Evolutionary conservation across 2,113 vertebrate species (phyloP), one percentile per base, ranked within the genome.

Genomic region (Eretmochelys imbricata): DNA sequence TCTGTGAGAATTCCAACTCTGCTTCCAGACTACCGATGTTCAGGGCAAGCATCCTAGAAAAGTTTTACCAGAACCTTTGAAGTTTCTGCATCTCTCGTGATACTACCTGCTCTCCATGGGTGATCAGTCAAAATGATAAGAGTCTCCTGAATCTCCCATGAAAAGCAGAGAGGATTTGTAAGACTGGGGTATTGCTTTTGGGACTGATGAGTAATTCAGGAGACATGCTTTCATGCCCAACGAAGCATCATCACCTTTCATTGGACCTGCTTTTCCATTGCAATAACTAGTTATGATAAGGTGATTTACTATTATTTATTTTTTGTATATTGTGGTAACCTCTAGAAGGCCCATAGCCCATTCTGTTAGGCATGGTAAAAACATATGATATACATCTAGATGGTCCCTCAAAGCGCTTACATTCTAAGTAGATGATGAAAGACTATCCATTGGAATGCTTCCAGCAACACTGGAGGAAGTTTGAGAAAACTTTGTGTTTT

Each of bases 191-290:
- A 0, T 20, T 95, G 87, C 72, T 94, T 92, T 85, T 85, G 87
- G 94, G 91, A 89, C n/a, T 12, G 8, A 46, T 22, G 38, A 25
- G 24, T 76, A 11, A 46, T 46, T 22, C 72, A 46, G 24, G 19
- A 93, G 91, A 91, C 94, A 91, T 91, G 82, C 35, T 96, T 95
- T 78, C 55, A 89, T 79, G 87, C 86, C 94, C 83, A 89, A 31
- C 57, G 93, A 94, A 85, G 89, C 35, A n/a, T 96, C 87, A 93
- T 96, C 95, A 96, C 81, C 50, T 96, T 92, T 92, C 88, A 94
- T 93, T 89, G 95, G 82, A 84, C 62, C 91, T 78, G 20, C 72
- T 89, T 84, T 78, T 91, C 78, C 72, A 49, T 31, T 85, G 38
- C 62, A 94, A 89, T 93, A 95, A 93, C 85, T 53, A 82, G 91